Evolutionary conservation across 2,888 invertebrate species (phyloP), one percentile per base, ranked within the genome.

Genomic region (Hirtodrosophila cameraria): DNA sequence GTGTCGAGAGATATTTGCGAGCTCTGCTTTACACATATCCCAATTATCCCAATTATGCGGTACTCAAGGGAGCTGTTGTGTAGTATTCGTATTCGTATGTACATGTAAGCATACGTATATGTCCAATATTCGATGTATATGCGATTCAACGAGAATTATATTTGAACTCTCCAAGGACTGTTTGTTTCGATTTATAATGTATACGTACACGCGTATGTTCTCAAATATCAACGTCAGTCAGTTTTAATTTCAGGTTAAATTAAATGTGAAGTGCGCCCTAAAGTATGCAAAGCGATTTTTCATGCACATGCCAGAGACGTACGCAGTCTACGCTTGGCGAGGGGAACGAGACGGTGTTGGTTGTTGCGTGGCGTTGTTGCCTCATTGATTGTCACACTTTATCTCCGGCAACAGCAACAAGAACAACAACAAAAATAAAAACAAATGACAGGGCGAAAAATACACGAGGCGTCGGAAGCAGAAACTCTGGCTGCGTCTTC

Each of bases 211-310:
- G 13, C 52, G 49, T 61, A 45, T 60, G 68, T 67, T 66, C 63
- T 64, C 66, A 60, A 79, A 79, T 76, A 79, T 80, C 62, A 75
- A 77, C 66, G 80, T 77, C 80, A 83, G 80, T 81, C 80, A 81
- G 80, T 81, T 83, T 81, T 80, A 77, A 83, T 81, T 81, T 83
- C 58, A 50, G 59, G 46, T 62, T 65, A 63, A 83, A 77, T 81
- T 77, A 80, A 77, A 80, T 83, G 67, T 76, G 66, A 74, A 80
- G 76, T 82, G 82, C 52, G 76, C 65, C 63, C 39, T 38, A 62
- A 70, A 78, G 65, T 68, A 76, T 77, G 75, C 67, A 80, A 80
- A 80, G 77, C 80, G 84, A 83, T 81, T 81, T 83, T 77, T 80
- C 75, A 80, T 80, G 80, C 80, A 80, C 75, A 71, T 61, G 65